Conservation (phyloP, 2,797 vertebrate genomes). For the Semotilus atromaculatus region DNA sequence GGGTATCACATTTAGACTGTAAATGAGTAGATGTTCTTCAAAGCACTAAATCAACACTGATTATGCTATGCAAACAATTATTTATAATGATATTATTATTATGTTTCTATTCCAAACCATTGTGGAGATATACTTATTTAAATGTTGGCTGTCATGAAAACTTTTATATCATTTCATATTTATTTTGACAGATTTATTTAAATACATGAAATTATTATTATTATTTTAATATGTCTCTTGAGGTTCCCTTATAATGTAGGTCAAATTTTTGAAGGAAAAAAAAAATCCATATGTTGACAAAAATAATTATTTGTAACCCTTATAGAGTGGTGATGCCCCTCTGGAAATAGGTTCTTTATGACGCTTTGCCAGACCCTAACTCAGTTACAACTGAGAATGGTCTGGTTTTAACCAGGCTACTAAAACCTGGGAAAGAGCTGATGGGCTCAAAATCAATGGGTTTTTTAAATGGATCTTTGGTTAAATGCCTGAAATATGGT, state of each 20-base stretch:
- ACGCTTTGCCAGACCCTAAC: too few species aligned
- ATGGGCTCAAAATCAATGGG: neutral
- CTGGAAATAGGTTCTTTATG: too few species aligned
- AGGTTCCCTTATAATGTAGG: too few species aligned
- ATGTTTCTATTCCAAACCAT: neutral
- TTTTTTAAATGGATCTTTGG: neutral
- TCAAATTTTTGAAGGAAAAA: too few species aligned
- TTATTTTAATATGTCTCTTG: too few species aligned
- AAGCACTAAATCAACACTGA: constrained; percentile 14
- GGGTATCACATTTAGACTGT: neutral
- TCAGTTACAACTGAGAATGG: too few species aligned
- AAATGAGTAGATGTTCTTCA: constrained; percentile 21
- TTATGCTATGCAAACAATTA: neutral
- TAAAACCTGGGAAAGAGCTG: too few species aligned
- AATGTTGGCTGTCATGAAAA: neutral
- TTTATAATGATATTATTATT: neutral
- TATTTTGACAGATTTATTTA: neutral
- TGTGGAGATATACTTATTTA: neutral
- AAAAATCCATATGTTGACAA: too few species aligned
- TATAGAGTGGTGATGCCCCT: too few species aligned
- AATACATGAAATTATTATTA: too few species aligned
- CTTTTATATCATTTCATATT: neutral
- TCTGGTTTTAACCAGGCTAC: too few species aligned
- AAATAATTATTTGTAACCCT: too few species aligned
- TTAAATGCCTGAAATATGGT: neutral